These are phyloP conservation scores for Hoplodrina blanda DNA, from an alignment of 2,888 invertebrate genomes.

Conservation along the genomic window DNA sequence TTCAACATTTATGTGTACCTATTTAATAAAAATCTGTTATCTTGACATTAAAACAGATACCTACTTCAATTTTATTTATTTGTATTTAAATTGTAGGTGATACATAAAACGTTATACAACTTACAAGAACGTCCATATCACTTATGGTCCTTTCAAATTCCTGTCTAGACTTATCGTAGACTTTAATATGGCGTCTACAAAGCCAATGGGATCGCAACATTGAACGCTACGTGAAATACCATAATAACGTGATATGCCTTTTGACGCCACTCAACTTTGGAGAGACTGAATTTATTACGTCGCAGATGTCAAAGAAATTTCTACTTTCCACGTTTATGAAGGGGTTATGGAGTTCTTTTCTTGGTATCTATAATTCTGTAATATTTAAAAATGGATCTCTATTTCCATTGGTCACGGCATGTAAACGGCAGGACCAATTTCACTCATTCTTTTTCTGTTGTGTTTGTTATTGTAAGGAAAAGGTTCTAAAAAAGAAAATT, in stretches of 20 bases:
- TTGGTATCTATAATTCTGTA: not conserved
- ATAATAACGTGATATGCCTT: slow-evolving; percentile 63
- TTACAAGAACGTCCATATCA: slow-evolving; percentile 45
- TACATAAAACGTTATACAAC: slow-evolving; percentile 30
- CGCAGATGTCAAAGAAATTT: slow-evolving; percentile 28
- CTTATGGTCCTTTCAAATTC: slow-evolving; percentile 62
- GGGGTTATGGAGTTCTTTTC: not conserved
- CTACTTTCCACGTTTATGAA: not conserved
- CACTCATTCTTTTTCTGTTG: too few relatives aligned
- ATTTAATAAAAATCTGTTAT: too few relatives aligned
- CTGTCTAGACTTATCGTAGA: slow-evolving; percentile 77
- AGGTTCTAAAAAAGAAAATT: too few relatives aligned
- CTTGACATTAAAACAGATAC: too few relatives aligned
- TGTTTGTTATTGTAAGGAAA: too few relatives aligned
- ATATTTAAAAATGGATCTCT: too few relatives aligned
- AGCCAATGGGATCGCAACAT: slow-evolving; percentile 60
- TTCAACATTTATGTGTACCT: too few relatives aligned
- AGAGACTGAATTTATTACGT: slow-evolving; percentile 37
- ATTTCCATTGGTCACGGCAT: too few relatives aligned
- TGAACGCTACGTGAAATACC: slow-evolving; percentile 69
- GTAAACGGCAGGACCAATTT: too few relatives aligned
- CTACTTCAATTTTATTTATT: too few relatives aligned
- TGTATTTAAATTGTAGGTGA: not conserved
- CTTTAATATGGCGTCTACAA: slow-evolving; percentile 73
- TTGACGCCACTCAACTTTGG: slow-evolving; percentile 33